Percentiles rank a stretch among this genome's conserved stretches.
phyloP scores from a whole-genome alignment of 2,888 invertebrate genomes.

The Platypus cylindrus region DNA sequence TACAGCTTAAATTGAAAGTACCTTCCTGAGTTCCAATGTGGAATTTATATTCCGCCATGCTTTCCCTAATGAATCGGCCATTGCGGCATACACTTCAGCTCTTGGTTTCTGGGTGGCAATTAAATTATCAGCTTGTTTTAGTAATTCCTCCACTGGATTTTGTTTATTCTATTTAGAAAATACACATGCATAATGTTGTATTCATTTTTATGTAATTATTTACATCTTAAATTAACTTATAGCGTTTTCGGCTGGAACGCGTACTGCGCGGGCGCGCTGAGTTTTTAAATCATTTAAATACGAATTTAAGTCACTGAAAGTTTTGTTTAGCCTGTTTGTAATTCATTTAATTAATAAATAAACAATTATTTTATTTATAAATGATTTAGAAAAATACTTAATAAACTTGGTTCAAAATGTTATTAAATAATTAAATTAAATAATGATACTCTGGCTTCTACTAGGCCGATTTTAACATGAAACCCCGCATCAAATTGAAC shows the following conservation, averaged over 20 bases:
- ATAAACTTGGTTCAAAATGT: not conserved
- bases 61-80: conserved; percentile 66
- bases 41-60: conserved; percentile 76
- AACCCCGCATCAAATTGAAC: too few relatives aligned
- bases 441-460: too few relatives aligned
- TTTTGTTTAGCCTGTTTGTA: too few relatives aligned
- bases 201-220: not conserved
- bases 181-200: not conserved
- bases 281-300: too few relatives aligned
- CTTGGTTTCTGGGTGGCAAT: conserved; percentile 63
- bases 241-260: too few relatives aligned
- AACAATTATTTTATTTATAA: too few relatives aligned
- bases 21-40: conserved; percentile 61
- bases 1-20: conserved; percentile 3
- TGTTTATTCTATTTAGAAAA: conserved; percentile 71
- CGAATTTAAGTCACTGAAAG: too few relatives aligned
- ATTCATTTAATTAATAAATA: too few relatives aligned
- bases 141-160: conserved; percentile 76
- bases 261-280: too few relatives aligned
- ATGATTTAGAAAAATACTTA: too few relatives aligned
- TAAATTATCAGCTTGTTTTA: conserved; percentile 74
- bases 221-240: too few relatives aligned
- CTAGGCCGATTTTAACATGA: too few relatives aligned
- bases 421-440: conserved; percentile 2
- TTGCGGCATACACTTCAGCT: conserved; percentile 72